These are phyloP conservation scores for Ashinkailepas kermadecensis DNA, from an alignment of 2,888 invertebrate genomes.

Conservation along the genomic window DNA sequence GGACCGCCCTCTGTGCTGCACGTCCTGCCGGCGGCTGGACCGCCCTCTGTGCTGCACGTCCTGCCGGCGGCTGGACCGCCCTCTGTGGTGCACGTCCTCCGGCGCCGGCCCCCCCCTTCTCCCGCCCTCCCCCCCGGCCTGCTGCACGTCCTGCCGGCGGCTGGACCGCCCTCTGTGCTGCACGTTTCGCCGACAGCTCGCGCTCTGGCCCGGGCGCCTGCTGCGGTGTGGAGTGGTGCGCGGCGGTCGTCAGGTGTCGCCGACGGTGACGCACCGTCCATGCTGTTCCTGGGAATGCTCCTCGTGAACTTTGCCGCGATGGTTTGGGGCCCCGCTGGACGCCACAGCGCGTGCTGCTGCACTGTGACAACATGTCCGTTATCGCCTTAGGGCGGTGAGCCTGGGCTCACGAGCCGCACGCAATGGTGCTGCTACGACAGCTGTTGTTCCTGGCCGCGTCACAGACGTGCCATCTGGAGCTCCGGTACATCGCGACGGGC, in stretches of 20 bases:
- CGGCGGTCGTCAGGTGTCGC: no score
- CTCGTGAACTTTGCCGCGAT: background rate
- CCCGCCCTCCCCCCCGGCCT: no score
- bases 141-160: background rate
- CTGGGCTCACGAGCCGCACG: background rate
- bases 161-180: no score
- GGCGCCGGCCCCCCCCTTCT: no score
- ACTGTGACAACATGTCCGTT: background rate
- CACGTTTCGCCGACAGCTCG: background rate
- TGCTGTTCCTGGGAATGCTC: background rate
- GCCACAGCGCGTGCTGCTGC: background rate
- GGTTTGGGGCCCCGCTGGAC: background rate
- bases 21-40: no score
- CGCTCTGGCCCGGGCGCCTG: background rate
- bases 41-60: no score
- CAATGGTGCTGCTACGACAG: background rate
- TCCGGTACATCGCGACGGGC: background rate
- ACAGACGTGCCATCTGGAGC: background rate
- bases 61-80: no score
- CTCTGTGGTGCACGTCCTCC: no score
- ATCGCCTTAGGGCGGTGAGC: background rate
- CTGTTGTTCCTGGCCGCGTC: no score
- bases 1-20: no score
- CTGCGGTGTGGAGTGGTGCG: no score
- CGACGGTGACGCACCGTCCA: no score